A percentile compares a stretch with the other conserved stretches of the same genome.
phyloP scores from a whole-genome alignment of 1,140 invertebrate genomes.

The Aricia agestis region DNA sequence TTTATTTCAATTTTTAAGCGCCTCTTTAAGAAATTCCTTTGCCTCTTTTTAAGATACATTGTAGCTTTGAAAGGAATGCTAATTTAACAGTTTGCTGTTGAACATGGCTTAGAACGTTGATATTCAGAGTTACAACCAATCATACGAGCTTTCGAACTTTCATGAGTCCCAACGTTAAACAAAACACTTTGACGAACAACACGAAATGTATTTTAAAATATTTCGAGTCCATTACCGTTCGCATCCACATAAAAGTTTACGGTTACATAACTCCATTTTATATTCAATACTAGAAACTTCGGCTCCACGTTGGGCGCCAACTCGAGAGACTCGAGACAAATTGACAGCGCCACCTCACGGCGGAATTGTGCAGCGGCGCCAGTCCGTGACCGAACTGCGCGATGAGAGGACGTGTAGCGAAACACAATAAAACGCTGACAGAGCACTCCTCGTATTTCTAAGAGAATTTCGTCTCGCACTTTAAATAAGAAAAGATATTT shows the following conservation, averaged over 20 bases:
- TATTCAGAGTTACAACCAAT: too few relatives aligned
- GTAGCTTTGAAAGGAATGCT: too few relatives aligned
- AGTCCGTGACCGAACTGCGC: conserved; percentile 58
- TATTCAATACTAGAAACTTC: conserved; percentile 11
- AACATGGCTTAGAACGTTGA: too few relatives aligned
- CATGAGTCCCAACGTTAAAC: background rate
- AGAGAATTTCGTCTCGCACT: conserved; percentile 27
- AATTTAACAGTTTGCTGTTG: too few relatives aligned
- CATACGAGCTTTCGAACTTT: too few relatives aligned
- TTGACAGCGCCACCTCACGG: conserved; percentile 50
- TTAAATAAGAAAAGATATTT: conserved; percentile 4
- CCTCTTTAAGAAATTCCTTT: background rate
- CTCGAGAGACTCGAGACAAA: conserved; percentile 39
- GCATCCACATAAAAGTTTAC: conserved; percentile 1
- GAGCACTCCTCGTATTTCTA: conserved; percentile 32
- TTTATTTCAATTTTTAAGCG: background rate
- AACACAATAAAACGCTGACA: conserved; percentile 34
- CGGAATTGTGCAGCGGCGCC: conserved; percentile 41
- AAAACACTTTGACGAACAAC: background rate
- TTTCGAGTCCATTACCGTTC: background rate
- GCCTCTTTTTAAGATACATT: too few relatives aligned
- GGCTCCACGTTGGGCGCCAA: conserved; percentile 25
- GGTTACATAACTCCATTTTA: background rate
- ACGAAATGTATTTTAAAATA: background rate
- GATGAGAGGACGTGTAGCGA: conserved; percentile 46